These are phyloP conservation scores for Cataglyphis hispanica DNA, from an alignment of 1,140 invertebrate genomes.

Conservation along the genomic window DNA sequence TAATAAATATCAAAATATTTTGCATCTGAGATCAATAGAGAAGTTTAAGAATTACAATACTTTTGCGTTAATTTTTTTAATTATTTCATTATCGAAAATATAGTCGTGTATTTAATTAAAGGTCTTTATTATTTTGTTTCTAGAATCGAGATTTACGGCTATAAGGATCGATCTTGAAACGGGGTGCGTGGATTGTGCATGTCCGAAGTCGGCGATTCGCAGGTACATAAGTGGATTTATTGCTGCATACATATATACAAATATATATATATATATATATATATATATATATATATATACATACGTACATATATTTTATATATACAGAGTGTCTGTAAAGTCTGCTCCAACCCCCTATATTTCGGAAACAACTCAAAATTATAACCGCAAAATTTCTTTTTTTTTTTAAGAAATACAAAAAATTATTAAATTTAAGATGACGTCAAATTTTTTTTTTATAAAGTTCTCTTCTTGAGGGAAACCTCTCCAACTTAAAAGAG, in stretches of 20 bases:
- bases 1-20: background rate
- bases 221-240: constrained; percentile 55
- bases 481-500: too few species aligned
- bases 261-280: background rate
- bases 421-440: too few species aligned
- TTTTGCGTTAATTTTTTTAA: background rate
- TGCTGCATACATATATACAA: background rate
- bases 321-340: too few species aligned
- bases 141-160: constrained; percentile 45
- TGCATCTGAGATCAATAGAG: background rate
- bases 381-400: too few species aligned
- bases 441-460: too few species aligned
- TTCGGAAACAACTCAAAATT: too few species aligned
- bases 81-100: background rate
- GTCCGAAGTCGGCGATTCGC: constrained; percentile 55
- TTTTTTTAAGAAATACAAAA: too few species aligned
- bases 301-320: too few species aligned
- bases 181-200: constrained; percentile 57
- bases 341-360: too few species aligned
- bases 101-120: background rate
- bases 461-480: too few species aligned
- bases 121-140: constrained; percentile 11
- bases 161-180: constrained; percentile 37
- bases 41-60: background rate
- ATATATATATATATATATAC: background rate